Percentiles rank a stretch among this genome's conserved stretches.
phyloP scores from a whole-genome alignment of 2,797 vertebrate species.

The Alcedo atthis region DNA sequence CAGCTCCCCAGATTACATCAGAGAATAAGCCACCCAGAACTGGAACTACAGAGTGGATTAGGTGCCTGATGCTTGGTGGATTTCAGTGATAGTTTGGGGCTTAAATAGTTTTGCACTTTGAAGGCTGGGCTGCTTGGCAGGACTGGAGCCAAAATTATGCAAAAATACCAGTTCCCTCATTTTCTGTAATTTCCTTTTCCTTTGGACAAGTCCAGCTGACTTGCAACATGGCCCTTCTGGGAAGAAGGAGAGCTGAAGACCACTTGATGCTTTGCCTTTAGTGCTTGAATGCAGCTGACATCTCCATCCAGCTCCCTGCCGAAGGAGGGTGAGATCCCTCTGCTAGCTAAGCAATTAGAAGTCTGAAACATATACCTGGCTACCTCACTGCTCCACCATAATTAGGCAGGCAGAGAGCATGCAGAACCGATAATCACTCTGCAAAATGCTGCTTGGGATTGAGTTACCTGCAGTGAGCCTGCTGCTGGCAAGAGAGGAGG shows the following conservation, averaged over 20 bases:
- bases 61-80: neutral
- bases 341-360: neutral
- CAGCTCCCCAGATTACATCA: neutral
- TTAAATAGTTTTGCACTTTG: neutral
- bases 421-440: neutral
- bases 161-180: neutral
- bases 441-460: neutral
- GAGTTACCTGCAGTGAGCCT: neutral
- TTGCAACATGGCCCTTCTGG: neutral
- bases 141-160: neutral
- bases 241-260: neutral
- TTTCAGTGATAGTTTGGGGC: neutral
- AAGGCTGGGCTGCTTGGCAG: neutral
- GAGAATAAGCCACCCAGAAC: neutral
- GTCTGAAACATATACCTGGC: neutral
- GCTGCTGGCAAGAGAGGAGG: neutral
- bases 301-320: neutral
- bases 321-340: rapidly evolving
- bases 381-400: neutral
- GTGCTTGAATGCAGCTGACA: neutral
- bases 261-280: rapidly evolving
- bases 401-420: neutral
- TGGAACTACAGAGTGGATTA: neutral
- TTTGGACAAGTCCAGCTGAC: neutral
- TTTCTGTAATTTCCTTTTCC: neutral